A percentile compares a stretch with the other conserved stretches of the same genome.
phyloP scores from a whole-genome alignment of 2,113 vertebrate genomes.

The Saguinus midas region DNA sequence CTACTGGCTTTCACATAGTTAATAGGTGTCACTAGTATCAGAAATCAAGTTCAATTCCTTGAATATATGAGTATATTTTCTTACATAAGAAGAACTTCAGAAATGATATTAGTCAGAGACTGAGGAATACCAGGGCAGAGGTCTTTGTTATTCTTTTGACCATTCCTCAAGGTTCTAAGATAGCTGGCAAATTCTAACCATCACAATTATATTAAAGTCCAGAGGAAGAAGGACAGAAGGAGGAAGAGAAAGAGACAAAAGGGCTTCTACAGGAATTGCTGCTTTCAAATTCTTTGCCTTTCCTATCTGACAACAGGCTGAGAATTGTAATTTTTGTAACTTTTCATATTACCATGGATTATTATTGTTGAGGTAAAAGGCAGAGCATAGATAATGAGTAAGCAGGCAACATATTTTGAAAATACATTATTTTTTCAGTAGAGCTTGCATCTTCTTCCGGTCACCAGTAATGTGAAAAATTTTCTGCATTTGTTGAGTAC shows the following conservation, averaged over 20 bases:
- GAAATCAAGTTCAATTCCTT: neutral
- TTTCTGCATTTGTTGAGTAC: neutral
- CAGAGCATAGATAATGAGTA: neutral
- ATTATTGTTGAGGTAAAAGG: neutral
- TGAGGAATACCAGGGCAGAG: neutral
- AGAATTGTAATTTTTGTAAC: constrained; percentile 5
- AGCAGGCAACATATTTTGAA: neutral
- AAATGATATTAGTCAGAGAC: neutral
- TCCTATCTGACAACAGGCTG: neutral
- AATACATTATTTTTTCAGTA: neutral
- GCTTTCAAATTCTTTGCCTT: constrained; percentile 4
- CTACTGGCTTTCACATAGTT: neutral
- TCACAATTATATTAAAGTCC: neutral
- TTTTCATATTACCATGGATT: neutral
- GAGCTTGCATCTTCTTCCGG: neutral
- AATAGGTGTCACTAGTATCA: neutral
- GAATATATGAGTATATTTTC: neutral
- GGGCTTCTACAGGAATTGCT: neutral
- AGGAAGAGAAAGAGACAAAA: neutral
- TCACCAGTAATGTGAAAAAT: neutral
- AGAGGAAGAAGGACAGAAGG: neutral
- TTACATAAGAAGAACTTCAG: neutral
- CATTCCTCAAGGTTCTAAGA: neutral
- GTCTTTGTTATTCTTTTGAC: neutral
- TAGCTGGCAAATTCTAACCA: neutral